Evolutionary conservation across 2,888 invertebrate species (phyloP).

Genomic region (Prosapia bicincta): DNA sequence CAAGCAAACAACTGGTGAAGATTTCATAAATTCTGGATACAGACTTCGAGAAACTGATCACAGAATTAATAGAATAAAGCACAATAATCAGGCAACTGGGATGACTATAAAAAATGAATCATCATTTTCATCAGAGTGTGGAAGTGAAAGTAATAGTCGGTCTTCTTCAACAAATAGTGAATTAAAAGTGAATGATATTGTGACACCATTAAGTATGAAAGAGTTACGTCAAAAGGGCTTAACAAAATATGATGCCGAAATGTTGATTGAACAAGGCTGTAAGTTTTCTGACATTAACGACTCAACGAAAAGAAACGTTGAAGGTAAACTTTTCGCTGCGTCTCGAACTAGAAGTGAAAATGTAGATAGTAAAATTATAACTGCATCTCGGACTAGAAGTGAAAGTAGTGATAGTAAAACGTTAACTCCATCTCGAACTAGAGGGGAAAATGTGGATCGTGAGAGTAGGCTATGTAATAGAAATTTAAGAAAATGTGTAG

Average conservation of each 20-base stretch:
- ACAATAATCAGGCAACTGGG: constrained; percentile 45
- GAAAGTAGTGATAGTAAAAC: constrained; percentile 28
- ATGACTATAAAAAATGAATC: constrained; percentile 14
- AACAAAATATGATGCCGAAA: constrained; percentile 84
- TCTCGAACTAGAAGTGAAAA: constrained; percentile 18
- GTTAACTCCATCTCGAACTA: constrained; percentile 19
- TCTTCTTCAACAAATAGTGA: constrained; percentile 32
- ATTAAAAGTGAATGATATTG: constrained; percentile 43
- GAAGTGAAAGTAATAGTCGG: constrained; percentile 27
- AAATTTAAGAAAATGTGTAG: constrained; percentile 25
- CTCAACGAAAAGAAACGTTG: not conserved
- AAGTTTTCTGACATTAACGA: constrained; percentile 61
- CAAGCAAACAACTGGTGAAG: constrained; percentile 53
- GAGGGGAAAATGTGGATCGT: constrained; percentile 25
- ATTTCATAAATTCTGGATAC: constrained; percentile 66
- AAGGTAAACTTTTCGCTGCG: constrained; percentile 23
- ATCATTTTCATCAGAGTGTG: constrained; percentile 11
- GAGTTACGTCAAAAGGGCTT: constrained; percentile 81
- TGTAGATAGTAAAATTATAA: constrained; percentile 21
- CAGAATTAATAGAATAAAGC: constrained; percentile 82
- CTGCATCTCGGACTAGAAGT: constrained; percentile 21
- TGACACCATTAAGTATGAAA: constrained; percentile 75
- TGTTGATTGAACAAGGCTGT: constrained; percentile 78
- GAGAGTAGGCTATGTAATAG: constrained; percentile 22
- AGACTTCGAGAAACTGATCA: constrained; percentile 92